Percentiles rank a stretch among this genome's conserved stretches.
These are phyloP conservation scores for Helicoverpa armigera DNA, from an alignment of 1,140 invertebrate genomes.

Conservation along the genomic window DNA sequence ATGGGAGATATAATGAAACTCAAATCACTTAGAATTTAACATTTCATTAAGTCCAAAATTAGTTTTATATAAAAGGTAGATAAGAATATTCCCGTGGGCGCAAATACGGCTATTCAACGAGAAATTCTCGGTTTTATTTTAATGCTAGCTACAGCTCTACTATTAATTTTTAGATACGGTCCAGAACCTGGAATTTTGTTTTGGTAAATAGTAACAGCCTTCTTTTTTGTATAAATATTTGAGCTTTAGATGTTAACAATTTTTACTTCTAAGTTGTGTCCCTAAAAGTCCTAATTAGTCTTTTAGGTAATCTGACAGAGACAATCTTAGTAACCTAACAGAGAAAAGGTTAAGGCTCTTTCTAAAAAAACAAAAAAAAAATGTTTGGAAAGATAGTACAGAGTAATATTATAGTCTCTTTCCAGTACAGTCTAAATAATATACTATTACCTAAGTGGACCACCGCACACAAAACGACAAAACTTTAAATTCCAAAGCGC, in stretches of 20 bases:
- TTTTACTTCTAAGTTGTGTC: too few relatives aligned
- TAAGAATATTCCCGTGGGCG: background rate
- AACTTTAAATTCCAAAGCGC: background rate
- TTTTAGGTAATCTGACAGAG: too few relatives aligned
- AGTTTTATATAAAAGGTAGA: background rate
- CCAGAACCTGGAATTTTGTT: background rate
- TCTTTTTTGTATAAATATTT: background rate
- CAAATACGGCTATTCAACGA: background rate
- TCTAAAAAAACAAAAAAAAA: too few relatives aligned
- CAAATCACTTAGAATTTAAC: background rate
- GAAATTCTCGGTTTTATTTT: background rate
- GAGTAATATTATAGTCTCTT: too few relatives aligned
- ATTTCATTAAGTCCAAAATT: constrained; percentile 2
- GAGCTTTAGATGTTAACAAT: too few relatives aligned
- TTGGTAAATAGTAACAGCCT: background rate
- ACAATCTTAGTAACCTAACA: too few relatives aligned
- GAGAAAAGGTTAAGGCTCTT: too few relatives aligned
- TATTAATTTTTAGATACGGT: background rate
- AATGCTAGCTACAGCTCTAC: background rate
- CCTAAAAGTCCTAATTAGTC: too few relatives aligned
- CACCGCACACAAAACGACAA: background rate
- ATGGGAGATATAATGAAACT: background rate
- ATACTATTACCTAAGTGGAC: too few relatives aligned
- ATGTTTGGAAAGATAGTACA: too few relatives aligned
- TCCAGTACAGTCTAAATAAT: too few relatives aligned